Percentiles rank a stretch among this genome's conserved stretches.
These are phyloP conservation scores for Drosophila burlai DNA, from an alignment of 1,140 invertebrate genomes.

Conservation along the genomic window DNA sequence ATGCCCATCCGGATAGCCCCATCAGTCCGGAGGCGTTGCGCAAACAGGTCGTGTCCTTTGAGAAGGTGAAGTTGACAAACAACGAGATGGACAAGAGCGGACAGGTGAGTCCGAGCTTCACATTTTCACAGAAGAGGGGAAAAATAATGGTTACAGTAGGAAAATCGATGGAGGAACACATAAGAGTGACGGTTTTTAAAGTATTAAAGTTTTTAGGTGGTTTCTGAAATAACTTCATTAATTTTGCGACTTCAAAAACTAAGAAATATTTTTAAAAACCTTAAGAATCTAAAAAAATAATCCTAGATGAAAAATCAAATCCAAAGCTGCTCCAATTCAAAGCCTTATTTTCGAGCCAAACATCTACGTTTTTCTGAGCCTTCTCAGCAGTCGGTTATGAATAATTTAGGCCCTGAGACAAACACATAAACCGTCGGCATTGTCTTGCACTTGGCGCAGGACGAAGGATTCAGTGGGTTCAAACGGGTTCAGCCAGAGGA, in stretches of 20 bases:
- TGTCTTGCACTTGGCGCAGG: conserved; percentile 51
- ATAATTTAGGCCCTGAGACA: conserved; percentile 64
- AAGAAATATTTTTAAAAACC: no score
- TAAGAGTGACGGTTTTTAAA: no score
- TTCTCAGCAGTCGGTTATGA: conserved; percentile 46
- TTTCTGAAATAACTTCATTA: no score
- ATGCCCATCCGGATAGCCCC: conserved; percentile 98
- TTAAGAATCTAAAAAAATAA: no score
- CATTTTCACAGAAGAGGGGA: no score
- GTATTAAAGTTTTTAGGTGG: no score
- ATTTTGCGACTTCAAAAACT: no score
- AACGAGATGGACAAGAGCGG: conserved; percentile 99
- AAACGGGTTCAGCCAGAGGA: conserved; percentile 33
- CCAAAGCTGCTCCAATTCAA: not conserved
- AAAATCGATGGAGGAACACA: not conserved
- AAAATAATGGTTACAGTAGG: not conserved
- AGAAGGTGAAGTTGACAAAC: conserved; percentile 99
- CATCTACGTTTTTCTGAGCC: not conserved
- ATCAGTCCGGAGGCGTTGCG: conserved; percentile 97
- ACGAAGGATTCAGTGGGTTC: conserved; percentile 6
- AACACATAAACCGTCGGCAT: conserved; percentile 56
- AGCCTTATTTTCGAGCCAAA: not conserved
- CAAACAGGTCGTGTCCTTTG: conserved; percentile 99
- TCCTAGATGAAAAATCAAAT: not conserved
- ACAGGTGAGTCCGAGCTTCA: conserved; percentile 91